Evolutionary conservation across 2,113 vertebrate genomes (phyloP), one percentile per base, ranked within the genome.

Genomic region (Psittacus erithacus): DNA sequence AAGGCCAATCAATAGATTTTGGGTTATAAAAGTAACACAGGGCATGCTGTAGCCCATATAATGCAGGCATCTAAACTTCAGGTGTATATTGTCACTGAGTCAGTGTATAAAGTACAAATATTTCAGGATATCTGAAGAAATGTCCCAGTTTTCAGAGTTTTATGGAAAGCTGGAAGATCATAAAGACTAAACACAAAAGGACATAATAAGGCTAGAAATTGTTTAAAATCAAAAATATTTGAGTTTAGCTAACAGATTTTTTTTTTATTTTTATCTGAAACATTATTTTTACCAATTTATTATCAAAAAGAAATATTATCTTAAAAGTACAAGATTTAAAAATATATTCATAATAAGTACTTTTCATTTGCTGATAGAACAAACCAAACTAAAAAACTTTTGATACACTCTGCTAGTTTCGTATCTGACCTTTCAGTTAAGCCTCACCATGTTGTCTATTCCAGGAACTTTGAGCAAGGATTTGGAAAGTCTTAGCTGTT

Each of bases 391-490:
- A 44, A 77, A 65, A 67, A 39, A 13, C 5, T 38, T 49, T 18
- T 62, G 4, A 38, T 65, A 25, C 0, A 3, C 5, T 76, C 29
- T 90, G 14, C 19, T 70, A 44, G 24, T 74, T 57, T 92, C 28
- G 41, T 74, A 59, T 29, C 60, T 80, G 76, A 93, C 82, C 46
- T 93, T 96, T 90, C 80, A 77, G 27, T 94, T 94, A 92, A 92
- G 10, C 31, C 38, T 1, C 3, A 29, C 27, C 5, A 39, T 83
- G 68, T 67, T 92, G 46, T 53, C 46, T 86, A 10, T 94, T 95
- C 91, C 81, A 95, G n/a, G 25, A 93, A 29, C 55, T 96, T 96
- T 92, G 47, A 92, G 84, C 11, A 91, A 78, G 60, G 92, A 95
- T 95, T 95, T 95, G 13, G 17, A 74, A 93, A 86, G n/a, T 49